phyloP scores from a whole-genome alignment of 2,797 vertebrate genomes.

The Prionace glauca region DNA sequence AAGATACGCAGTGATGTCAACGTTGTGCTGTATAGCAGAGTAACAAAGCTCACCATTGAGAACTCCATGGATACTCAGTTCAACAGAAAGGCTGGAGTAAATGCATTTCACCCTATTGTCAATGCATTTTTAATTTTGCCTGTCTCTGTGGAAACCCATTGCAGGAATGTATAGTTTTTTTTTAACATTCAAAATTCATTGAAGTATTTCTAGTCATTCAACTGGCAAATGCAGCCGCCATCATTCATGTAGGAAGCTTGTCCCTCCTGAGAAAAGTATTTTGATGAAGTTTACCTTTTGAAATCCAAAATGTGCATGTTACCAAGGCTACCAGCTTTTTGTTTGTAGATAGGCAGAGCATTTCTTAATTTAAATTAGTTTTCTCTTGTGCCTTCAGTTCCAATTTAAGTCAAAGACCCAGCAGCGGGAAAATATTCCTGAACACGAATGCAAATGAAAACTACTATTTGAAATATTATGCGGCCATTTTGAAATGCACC shows the following conservation, averaged over 20 bases:
- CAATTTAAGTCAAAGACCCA: background rate
- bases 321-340: background rate
- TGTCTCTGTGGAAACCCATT: background rate
- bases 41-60: background rate
- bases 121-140: background rate
- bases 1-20: background rate
- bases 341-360: background rate
- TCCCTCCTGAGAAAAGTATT: slow-evolving; percentile 5
- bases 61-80: background rate
- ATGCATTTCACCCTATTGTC: background rate
- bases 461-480: background rate
- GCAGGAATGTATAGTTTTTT: background rate
- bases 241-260: background rate
- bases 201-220: background rate
- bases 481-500: background rate
- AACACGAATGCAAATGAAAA: background rate
- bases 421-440: background rate
- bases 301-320: background rate
- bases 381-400: background rate
- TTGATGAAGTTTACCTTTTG: background rate
- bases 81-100: background rate
- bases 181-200: background rate
- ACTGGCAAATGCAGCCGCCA: background rate
- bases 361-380: slow-evolving; percentile 8
- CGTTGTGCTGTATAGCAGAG: background rate